Evolutionary conservation across 2,797 vertebrate species (phyloP).

Genomic region (Heteromormyrus szaboi): DNA sequence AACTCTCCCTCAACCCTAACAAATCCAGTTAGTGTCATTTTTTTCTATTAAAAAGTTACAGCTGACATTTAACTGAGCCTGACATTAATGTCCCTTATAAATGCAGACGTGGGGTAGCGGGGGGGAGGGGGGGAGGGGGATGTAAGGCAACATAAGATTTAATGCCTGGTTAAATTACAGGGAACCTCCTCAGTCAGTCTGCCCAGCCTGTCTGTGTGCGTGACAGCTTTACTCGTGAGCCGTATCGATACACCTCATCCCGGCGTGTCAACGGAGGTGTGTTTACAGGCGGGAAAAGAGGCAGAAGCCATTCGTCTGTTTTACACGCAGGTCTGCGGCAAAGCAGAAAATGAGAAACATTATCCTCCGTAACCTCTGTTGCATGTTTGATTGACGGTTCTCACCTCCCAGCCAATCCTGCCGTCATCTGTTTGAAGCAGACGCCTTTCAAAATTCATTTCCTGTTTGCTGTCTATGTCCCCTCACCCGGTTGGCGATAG

Average conservation of each 20-base stretch:
- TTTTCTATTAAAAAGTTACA: constrained; percentile 3
- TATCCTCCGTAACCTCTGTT: background rate
- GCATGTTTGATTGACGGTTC: background rate
- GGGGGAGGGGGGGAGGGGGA: too few relatives aligned
- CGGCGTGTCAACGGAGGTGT: background rate
- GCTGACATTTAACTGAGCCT: constrained; percentile 11
- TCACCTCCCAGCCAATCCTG: background rate
- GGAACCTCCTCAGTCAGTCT: background rate
- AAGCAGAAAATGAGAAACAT: constrained; percentile 1
- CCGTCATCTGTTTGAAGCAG: background rate
- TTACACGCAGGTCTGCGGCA: background rate
- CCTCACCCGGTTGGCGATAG: background rate
- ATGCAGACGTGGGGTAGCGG: background rate
- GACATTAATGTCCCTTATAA: constrained; percentile 8
- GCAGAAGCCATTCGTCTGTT: background rate
- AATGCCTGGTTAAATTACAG: background rate
- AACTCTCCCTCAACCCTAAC: background rate
- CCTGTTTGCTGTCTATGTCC: background rate
- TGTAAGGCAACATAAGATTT: background rate
- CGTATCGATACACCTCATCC: background rate
- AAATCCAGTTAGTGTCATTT: constrained; percentile 3
- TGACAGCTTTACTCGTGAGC: background rate
- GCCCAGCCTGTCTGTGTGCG: background rate
- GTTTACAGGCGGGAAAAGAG: background rate
- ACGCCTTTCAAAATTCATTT: background rate